Evolutionary conservation across 1,140 invertebrate species (phyloP), one percentile per base, ranked within the genome.

Genomic region (Subanguina moxae): DNA sequence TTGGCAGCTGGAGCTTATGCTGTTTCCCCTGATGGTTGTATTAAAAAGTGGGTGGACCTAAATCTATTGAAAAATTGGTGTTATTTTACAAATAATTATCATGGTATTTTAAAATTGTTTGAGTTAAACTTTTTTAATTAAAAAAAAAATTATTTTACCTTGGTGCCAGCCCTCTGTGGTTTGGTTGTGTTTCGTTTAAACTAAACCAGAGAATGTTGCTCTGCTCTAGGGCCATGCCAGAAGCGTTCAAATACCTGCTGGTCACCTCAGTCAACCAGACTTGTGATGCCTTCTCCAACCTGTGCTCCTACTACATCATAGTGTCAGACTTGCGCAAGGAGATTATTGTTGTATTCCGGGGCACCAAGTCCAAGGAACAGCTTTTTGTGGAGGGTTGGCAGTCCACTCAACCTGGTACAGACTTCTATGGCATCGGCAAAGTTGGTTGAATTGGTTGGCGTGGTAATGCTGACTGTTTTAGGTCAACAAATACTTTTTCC

Each of bases 361-460:
- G 75, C n/a, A 76, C 75, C 23, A 76, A 77, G 62, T 43, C 71
- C 15, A 77, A 76, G 19, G 52, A 66, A 19, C 75, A 76, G 62
- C 62, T 76, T 8, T 72, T 76, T 23, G 15, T 64, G 21, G 75
- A 76, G 63, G 64, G 64, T 1, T 67, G 66, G 62, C 73, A 77
- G 30, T 59, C 71, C 13, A 38, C 77, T 5, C 62, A 78, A 48
- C 76, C 72, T 15, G 64, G 64, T 17, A 42, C 32, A 45, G 75
- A 76, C 52, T 76, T 76, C 59, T 74, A 65, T 61, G 75, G 70
- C 21, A 61, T 75, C 28, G 75, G 75, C 23, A 70, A 78, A 30
- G 75, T 77, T 27, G 58, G 68, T 56, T 61, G 28, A 43, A 45
- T 61, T 45, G 27, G n/a, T n/a, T 28, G 19, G 65, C 19, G 1